phyloP scores from a whole-genome alignment of 2,888 invertebrate genomes.

The Opisthograptis luteolata region DNA sequence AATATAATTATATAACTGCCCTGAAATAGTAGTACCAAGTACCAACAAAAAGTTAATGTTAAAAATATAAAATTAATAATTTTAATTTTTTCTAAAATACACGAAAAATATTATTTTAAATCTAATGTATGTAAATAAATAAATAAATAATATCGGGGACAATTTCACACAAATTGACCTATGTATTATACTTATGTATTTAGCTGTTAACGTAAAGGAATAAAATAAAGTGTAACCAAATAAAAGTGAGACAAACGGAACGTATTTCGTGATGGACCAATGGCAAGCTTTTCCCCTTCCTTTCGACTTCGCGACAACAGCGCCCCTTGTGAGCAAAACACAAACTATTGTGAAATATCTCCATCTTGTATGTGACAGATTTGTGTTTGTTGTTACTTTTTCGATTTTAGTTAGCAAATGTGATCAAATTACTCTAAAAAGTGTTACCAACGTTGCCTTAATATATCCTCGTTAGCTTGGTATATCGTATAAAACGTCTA shows the following conservation, averaged over 20 bases:
- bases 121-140: no score
- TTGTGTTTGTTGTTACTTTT: conserved; percentile 84
- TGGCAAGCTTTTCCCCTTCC: conserved; percentile 59
- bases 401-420: conserved; percentile 68
- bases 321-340: conserved; percentile 77
- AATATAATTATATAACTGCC: no score
- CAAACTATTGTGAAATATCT: conserved; percentile 84
- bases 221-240: no score
- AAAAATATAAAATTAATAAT: no score
- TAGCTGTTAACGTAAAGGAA: background rate
- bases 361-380: conserved; percentile 87
- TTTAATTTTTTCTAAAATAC: no score
- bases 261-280: conserved; percentile 58
- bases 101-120: no score
- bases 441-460: conserved; percentile 53
- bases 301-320: conserved; percentile 47
- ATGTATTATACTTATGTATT: no score
- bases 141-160: no score
- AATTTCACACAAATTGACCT: no score
- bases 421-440: conserved; percentile 62
- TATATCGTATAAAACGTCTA: conserved; percentile 40
- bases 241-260: conserved; percentile 51
- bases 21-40: no score
- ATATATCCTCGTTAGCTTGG: conserved; percentile 44
- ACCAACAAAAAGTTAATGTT: no score